A percentile compares a stretch with the other conserved stretches of the same genome.
Conservation (phyloP, 2,113 vertebrate species). For the Gallinago paraguaiae region DNA sequence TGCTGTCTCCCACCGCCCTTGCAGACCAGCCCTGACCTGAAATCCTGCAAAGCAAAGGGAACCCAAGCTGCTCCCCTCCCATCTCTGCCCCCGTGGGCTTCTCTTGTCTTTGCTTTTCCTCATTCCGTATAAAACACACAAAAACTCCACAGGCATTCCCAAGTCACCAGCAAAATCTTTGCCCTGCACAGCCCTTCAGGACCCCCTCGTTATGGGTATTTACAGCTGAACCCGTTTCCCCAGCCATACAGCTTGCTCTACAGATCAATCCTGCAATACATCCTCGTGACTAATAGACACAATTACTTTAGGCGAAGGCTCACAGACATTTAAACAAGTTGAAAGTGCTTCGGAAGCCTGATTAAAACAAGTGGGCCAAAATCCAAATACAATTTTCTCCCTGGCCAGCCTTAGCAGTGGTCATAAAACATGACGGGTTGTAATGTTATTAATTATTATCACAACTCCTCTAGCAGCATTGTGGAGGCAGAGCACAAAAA, state of each 20-base stretch:
- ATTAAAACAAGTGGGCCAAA: conserved; percentile 11
- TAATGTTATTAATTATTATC: not conserved
- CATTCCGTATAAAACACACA: not conserved
- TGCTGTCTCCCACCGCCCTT: not conserved
- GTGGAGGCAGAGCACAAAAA: not conserved
- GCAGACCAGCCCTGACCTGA: not conserved
- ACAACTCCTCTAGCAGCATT: not conserved
- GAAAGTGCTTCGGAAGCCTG: not conserved
- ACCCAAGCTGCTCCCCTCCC: not conserved
- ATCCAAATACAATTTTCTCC: conserved; percentile 13
- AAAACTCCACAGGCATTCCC: not conserved
- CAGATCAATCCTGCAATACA: not conserved
- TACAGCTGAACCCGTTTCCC: not conserved
- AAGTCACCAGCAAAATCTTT: not conserved
- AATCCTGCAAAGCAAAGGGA: not conserved
- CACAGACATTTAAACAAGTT: conserved; percentile 17
- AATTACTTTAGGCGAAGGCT: not conserved
- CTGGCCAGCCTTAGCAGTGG: not conserved
- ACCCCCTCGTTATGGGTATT: rapidly evolving
- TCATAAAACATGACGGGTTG: not conserved
- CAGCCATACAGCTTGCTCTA: not conserved
- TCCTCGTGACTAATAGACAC: not conserved
- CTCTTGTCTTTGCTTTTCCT: not conserved
- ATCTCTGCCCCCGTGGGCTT: rapidly evolving
- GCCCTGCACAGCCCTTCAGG: not conserved